phyloP scores from a whole-genome alignment of 37 sponge, comb jelly and placozoan genomes.

The Theonella swinhoei region DNA sequence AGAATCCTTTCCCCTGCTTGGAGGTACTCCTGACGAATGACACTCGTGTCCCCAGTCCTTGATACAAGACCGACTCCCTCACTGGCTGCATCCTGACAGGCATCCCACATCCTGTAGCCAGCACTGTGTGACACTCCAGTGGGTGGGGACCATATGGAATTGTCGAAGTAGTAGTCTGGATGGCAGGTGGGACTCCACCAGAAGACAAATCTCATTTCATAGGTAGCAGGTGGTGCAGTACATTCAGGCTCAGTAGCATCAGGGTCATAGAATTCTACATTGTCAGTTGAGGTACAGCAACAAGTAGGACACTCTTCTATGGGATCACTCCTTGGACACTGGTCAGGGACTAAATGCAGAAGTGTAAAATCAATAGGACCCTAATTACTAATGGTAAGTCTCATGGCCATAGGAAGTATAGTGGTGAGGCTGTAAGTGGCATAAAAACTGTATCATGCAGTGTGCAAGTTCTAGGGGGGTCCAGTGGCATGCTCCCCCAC shows the following conservation, averaged over 20 bases:
- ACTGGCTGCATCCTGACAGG: slow-evolving; percentile 32
- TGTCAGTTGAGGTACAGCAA: slow-evolving; percentile 21
- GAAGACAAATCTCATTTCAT: slow-evolving; percentile 28
- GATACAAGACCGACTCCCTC: slow-evolving; percentile 43
- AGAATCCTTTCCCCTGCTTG: no score
- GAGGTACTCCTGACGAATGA: slow-evolving; percentile 18
- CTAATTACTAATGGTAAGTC: no score
- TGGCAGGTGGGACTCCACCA: slow-evolving; percentile 33
- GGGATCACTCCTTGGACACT: no score
- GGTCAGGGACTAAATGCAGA: no score
- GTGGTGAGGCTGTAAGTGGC: no score
- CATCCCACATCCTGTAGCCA: slow-evolving; percentile 47
- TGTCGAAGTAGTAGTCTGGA: slow-evolving; percentile 22
- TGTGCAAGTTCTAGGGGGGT: no score
- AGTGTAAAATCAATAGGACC: no score
- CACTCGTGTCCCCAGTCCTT: slow-evolving; percentile 3
- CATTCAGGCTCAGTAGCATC: neutral
- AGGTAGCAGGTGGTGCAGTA: neutral
- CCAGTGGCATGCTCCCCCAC: no score
- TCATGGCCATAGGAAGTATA: no score
- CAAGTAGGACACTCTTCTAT: slow-evolving; percentile 10
- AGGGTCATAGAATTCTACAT: slow-evolving; percentile 37
- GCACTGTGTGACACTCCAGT: slow-evolving; percentile 57
- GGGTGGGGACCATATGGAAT: slow-evolving; percentile 50
- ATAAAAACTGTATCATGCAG: no score